These are phyloP conservation scores for Neolamprologus modestus DNA, from an alignment of 2,113 vertebrate genomes.

Conservation along the genomic window DNA sequence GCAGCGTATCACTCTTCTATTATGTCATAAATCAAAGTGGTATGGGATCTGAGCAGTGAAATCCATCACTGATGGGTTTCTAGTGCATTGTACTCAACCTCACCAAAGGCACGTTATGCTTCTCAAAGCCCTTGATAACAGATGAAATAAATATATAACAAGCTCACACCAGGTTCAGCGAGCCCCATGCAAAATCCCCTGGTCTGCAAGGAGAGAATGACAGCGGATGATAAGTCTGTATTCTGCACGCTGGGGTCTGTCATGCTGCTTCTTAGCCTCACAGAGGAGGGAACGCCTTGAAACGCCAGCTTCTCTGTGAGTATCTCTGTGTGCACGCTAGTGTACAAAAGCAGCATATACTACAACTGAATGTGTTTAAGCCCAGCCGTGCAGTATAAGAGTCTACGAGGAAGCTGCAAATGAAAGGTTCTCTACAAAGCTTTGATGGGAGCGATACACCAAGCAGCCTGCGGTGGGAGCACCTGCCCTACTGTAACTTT, in stretches of 20 bases:
- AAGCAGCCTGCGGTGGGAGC: conserved; percentile 19
- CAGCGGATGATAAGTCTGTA: conserved; percentile 52
- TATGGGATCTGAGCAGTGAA: conserved; percentile 36
- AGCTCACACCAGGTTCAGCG: conserved; percentile 35
- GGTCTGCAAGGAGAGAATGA: conserved; percentile 40
- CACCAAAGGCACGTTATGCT: conserved; percentile 39
- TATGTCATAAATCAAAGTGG: conserved; percentile 53
- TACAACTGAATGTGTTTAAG: not conserved
- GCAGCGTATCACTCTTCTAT: conserved; percentile 21
- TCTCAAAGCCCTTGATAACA: conserved; percentile 39
- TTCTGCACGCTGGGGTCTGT: conserved; percentile 45
- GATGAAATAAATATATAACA: conserved; percentile 56
- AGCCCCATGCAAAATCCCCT: conserved; percentile 35
- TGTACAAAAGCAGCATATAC: not conserved
- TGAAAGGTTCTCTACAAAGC: not conserved
- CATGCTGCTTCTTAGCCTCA: conserved; percentile 23
- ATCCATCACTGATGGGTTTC: conserved; percentile 48
- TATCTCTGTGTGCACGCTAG: not conserved
- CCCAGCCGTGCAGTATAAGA: not conserved
- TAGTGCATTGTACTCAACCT: conserved; percentile 26
- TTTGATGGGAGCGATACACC: conserved; percentile 6
- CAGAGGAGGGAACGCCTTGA: conserved; percentile 35
- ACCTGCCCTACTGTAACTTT: not conserved
- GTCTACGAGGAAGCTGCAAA: not conserved
- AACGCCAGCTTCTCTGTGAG: conserved; percentile 19